Evolutionary conservation across 2,113 vertebrate genomes (phyloP).

Genomic region (Chlorodrepanis virens): DNA sequence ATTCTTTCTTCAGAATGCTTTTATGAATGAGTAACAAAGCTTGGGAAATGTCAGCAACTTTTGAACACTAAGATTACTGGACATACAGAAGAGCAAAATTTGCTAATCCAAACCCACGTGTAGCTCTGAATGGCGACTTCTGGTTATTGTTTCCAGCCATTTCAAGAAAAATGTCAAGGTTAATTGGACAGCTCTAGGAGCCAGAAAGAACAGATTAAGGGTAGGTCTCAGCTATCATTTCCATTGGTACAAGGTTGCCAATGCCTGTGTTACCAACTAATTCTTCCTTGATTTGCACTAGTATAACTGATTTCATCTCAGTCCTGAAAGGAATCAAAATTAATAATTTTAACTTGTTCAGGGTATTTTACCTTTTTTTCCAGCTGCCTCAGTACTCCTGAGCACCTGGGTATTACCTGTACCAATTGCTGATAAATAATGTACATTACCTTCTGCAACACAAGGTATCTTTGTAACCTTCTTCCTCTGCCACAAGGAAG

Average conservation of each 20-base stretch:
- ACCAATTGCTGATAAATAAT: neutral
- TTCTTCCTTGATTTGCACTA: neutral
- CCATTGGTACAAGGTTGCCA: neutral
- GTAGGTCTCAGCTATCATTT: neutral
- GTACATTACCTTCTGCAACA: neutral
- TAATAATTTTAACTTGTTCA: neutral
- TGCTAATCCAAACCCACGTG: neutral
- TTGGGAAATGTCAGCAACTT: neutral
- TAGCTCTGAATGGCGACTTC: neutral
- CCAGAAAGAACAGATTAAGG: neutral
- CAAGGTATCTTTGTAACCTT: neutral
- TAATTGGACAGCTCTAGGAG: neutral
- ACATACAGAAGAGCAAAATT: neutral
- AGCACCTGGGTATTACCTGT: neutral
- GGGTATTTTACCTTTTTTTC: neutral
- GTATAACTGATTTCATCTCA: neutral
- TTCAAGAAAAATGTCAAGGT: neutral
- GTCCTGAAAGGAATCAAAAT: neutral
- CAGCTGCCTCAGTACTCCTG: neutral
- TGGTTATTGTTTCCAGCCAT: neutral
- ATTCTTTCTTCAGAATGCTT: neutral
- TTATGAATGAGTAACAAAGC: neutral
- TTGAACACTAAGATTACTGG: neutral
- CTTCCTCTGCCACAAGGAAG: neutral
- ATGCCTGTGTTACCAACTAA: rapidly evolving